These are phyloP conservation scores for Gila orcuttii DNA, from an alignment of 2,113 vertebrate genomes.

Conservation along the genomic window DNA sequence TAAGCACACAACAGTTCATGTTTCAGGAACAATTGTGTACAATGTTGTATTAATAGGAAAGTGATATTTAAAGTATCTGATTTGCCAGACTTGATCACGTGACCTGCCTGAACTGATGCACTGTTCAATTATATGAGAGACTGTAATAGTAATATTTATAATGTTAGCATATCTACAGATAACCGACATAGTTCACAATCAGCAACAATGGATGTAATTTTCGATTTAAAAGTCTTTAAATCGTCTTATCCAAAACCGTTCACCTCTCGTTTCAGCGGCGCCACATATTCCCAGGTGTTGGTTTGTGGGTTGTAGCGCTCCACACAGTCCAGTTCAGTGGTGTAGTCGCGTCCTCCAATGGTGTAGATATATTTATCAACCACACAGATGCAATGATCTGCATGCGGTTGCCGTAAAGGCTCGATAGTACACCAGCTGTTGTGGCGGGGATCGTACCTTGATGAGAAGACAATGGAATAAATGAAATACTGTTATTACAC, in stretches of 20 bases:
- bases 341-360: constrained; percentile 93
- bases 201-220: neutral
- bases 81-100: neutral
- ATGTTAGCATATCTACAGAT: neutral
- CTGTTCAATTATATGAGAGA: neutral
- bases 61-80: neutral
- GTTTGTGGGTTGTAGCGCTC: constrained; percentile 91
- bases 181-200: neutral
- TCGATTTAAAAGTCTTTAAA: neutral
- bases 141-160: neutral
- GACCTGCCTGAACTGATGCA: neutral
- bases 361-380: constrained; percentile 87
- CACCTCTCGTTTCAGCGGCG: constrained; percentile 88
- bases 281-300: constrained; percentile 91
- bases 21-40: neutral
- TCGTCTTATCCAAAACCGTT: neutral
- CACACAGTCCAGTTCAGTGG: constrained; percentile 85
- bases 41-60: neutral
- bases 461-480: neutral
- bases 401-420: constrained; percentile 89
- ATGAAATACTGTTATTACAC: neutral
- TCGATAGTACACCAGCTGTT: constrained; percentile 92
- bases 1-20: neutral
- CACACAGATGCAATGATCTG: constrained; percentile 92
- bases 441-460: constrained; percentile 94